phyloP scores from a whole-genome alignment of 2,888 invertebrate species.

The Nipponacmea schrenckii region DNA sequence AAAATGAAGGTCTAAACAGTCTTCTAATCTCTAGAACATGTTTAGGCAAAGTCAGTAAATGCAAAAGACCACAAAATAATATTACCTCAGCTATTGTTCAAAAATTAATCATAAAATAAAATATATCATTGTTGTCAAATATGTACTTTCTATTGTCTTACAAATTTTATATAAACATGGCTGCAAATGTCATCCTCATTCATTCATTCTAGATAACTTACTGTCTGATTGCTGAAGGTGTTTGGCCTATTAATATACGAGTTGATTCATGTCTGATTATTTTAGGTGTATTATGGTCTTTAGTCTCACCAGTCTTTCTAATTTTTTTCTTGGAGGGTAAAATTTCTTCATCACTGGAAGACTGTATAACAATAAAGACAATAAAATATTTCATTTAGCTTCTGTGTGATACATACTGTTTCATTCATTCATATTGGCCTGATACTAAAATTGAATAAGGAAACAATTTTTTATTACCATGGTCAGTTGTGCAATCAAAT shows the following conservation, averaged over 20 bases:
- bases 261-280: slow-evolving; percentile 37
- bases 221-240: slow-evolving; percentile 50
- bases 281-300: slow-evolving; percentile 39
- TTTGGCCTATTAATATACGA: slow-evolving; percentile 51
- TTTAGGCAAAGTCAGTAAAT: background rate
- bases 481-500: no score
- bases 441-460: no score
- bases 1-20: background rate
- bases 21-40: background rate
- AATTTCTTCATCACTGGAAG: slow-evolving; percentile 4
- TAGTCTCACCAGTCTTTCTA: slow-evolving; percentile 13
- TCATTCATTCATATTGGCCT: no score
- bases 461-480: no score
- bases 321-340: slow-evolving; percentile 12
- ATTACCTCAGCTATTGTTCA: no score
- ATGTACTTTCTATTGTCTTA: no score
- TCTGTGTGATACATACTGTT: background rate
- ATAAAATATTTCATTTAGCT: background rate
- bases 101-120: no score
- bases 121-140: no score
- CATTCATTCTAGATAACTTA: slow-evolving; percentile 23
- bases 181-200: no score
- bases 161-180: no score
- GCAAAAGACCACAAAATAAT: background rate
- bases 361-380: background rate